A percentile compares a stretch with the other conserved stretches of the same genome.
phyloP scores from a whole-genome alignment of 2,888 invertebrate species.

The Polymixis lichenea region DNA sequence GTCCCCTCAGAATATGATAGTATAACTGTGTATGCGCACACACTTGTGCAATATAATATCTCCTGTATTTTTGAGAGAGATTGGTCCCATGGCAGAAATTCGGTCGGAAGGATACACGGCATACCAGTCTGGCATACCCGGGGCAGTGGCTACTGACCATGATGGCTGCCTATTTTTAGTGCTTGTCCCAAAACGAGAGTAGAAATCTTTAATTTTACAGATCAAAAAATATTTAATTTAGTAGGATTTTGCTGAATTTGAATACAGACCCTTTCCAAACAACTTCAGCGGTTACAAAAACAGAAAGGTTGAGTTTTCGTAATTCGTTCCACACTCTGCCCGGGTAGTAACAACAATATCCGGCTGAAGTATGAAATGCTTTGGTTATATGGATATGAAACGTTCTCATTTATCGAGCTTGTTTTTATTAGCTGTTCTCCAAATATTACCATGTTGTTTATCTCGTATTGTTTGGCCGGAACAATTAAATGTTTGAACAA shows the following conservation, averaged over 20 bases:
- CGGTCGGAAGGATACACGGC: too few species aligned
- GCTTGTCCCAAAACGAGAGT: not conserved
- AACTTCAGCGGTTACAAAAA: conserved; percentile 25
- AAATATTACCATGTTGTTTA: not conserved
- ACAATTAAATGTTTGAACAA: conserved; percentile 26
- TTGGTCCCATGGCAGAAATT: too few species aligned
- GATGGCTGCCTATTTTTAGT: not conserved
- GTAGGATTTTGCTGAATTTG: conserved; percentile 17
- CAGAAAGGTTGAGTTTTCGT: conserved; percentile 16
- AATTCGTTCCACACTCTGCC: conserved; percentile 6
- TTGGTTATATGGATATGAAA: conserved; percentile 4
- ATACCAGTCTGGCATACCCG: too few species aligned
- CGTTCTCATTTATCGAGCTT: not conserved
- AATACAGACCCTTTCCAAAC: conserved; percentile 13
- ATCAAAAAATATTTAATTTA: conserved; percentile 8
- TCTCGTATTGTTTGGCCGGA: not conserved
- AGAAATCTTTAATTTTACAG: too few species aligned
- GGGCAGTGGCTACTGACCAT: too few species aligned
- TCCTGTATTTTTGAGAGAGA: too few species aligned
- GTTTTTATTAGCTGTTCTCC: conserved; percentile 20
- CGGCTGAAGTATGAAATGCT: not conserved
- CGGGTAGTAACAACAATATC: conserved; percentile 14
- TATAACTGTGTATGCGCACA: too few species aligned
- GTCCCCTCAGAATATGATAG: too few species aligned
- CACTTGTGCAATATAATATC: too few species aligned